A percentile compares a stretch with the other conserved stretches of the same genome.
Conservation (phyloP, 2,888 invertebrate species). For the Pandemis cinnamomeana region DNA sequence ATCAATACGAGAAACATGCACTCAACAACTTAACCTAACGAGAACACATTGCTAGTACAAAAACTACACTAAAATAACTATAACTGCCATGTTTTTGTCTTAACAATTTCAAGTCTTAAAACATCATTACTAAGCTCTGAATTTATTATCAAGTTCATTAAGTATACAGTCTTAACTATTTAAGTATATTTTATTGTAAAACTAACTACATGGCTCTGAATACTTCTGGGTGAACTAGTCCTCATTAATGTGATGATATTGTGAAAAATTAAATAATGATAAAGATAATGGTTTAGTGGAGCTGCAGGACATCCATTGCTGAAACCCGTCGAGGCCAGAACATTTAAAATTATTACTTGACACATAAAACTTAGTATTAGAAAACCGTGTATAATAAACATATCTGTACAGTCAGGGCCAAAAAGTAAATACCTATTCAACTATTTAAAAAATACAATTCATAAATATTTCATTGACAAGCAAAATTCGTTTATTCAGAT, state of each 20-base stretch:
- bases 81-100: constrained; percentile 27
- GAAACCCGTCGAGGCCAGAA: background rate
- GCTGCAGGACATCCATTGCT: background rate
- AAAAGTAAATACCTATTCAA: constrained; percentile 6
- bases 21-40: constrained; percentile 56
- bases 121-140: constrained; percentile 66
- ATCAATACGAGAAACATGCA: constrained; percentile 37
- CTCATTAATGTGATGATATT: constrained; percentile 16
- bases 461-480: constrained; percentile 13
- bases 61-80: constrained; percentile 45
- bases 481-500: constrained; percentile 31
- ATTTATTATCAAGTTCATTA: constrained; percentile 62
- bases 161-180: constrained; percentile 48
- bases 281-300: constrained; percentile 1
- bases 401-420: constrained; percentile 9
- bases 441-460: constrained; percentile 26
- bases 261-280: constrained; percentile 15
- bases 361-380: background rate
- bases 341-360: constrained; percentile 4
- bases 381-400: constrained; percentile 1
- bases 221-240: constrained; percentile 7
- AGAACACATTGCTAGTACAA: constrained; percentile 69
- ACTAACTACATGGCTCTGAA: constrained; percentile 51
- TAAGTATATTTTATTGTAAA: constrained; percentile 40
- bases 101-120: constrained; percentile 52